Percentiles rank a stretch among this genome's conserved stretches.
phyloP scores from a whole-genome alignment of 1,140 invertebrate genomes.

The Neuroterus valhalla region DNA sequence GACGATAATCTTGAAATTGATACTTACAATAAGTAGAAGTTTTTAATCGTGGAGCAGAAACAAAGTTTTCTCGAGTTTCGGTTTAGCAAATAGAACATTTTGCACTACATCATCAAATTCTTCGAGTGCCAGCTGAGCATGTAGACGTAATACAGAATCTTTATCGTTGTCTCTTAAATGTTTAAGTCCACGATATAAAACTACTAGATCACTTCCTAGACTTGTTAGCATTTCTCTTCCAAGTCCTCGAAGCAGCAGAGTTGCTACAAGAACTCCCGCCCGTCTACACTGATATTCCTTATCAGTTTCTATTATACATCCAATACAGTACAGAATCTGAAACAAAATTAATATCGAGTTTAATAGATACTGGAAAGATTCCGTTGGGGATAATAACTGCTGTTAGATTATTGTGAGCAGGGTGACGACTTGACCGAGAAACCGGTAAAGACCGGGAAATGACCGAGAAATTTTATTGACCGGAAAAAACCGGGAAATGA shows the following conservation, averaged over 20 bases:
- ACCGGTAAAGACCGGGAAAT: no score
- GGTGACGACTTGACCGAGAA: no score
- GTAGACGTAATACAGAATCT: conserved; percentile 82
- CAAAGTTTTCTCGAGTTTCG: conserved; percentile 80
- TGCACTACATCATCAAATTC: conserved; percentile 84
- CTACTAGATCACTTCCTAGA: conserved; percentile 80
- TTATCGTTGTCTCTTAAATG: conserved; percentile 78
- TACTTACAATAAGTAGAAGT: background rate
- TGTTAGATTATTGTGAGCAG: no score
- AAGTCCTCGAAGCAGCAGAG: conserved; percentile 83
- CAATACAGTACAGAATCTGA: conserved; percentile 83
- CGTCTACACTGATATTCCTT: conserved; percentile 82
- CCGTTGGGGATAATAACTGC: no score
- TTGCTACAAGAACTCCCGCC: conserved; percentile 86
- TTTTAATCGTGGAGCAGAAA: conserved; percentile 48
- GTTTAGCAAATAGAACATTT: conserved; percentile 77
- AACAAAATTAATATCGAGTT: conserved; percentile 50
- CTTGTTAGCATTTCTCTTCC: conserved; percentile 80
- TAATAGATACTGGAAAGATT: no score
- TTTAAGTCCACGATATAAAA: conserved; percentile 84
- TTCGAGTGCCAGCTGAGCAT: conserved; percentile 84
- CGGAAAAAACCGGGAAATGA: no score
- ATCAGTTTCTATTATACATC: conserved; percentile 81
- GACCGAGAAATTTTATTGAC: no score
- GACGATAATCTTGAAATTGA: no score